These are phyloP conservation scores for Calidris pygmaea DNA, from an alignment of 2,113 vertebrate genomes.

Conservation along the genomic window DNA sequence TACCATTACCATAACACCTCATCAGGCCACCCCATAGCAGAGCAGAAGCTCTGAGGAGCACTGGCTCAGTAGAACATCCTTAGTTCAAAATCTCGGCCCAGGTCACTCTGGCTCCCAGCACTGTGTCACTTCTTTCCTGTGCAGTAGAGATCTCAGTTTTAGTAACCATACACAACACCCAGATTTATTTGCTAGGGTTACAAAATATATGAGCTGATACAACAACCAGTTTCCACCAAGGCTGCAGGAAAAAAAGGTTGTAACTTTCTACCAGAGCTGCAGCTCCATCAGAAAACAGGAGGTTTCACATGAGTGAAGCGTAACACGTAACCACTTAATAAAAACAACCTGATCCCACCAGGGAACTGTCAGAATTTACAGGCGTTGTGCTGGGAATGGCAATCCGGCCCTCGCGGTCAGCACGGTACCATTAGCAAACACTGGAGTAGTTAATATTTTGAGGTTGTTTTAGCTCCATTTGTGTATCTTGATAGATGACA, in stretches of 20 bases:
- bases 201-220: not conserved
- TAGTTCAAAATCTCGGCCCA: not conserved
- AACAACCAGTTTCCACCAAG: not conserved
- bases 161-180: not conserved
- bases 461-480: slow-evolving; percentile 9
- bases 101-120: not conserved
- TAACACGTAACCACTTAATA: not conserved
- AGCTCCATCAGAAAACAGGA: not conserved
- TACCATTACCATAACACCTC: not conserved
- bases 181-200: slow-evolving; percentile 24
- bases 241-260: not conserved
- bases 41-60: not conserved
- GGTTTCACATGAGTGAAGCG: not conserved
- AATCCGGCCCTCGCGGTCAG: not conserved
- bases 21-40: not conserved
- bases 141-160: not conserved
- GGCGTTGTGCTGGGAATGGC: not conserved
- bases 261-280: not conserved
- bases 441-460: slow-evolving; percentile 11
- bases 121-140: not conserved
- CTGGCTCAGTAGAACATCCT: not conserved
- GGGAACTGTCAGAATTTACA: not conserved
- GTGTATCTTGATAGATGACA: not conserved
- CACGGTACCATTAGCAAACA: not conserved
- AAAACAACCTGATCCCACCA: not conserved